These are phyloP conservation scores for Nowickia ferox DNA, from an alignment of 2,888 invertebrate species.

Conservation along the genomic window DNA sequence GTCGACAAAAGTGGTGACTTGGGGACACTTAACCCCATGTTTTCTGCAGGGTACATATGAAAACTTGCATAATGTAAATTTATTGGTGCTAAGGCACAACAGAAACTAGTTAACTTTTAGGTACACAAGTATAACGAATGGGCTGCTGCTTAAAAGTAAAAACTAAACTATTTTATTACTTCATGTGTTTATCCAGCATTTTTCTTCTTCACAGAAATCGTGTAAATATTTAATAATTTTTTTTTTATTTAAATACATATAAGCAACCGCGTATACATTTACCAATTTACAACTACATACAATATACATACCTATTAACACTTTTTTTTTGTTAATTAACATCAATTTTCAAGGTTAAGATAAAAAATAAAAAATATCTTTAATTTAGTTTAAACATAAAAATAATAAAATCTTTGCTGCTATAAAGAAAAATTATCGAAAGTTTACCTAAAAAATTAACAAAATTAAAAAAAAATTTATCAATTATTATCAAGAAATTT, in stretches of 20 bases:
- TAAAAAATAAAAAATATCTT: background rate
- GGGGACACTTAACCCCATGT: too few species aligned
- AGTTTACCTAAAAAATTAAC: too few species aligned
- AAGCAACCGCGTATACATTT: background rate
- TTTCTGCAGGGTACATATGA: too few species aligned
- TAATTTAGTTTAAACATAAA: background rate
- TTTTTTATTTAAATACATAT: background rate
- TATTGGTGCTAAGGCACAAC: too few species aligned
- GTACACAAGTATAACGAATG: too few species aligned
- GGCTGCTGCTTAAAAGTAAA: too few species aligned
- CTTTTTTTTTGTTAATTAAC: slow-evolving; percentile 9
- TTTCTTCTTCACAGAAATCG: background rate
- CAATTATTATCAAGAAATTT: too few species aligned
- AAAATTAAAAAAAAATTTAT: too few species aligned
- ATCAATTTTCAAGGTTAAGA: slow-evolving; percentile 30
- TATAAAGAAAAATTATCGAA: too few species aligned
- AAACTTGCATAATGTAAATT: background rate
- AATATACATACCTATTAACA: slow-evolving; percentile 15
- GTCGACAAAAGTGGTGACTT: too few species aligned
- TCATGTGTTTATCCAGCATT: background rate
- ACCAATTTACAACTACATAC: background rate
- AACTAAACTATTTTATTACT: background rate
- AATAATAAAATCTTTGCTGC: background rate
- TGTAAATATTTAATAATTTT: slow-evolving; percentile 13
- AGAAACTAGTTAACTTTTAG: too few species aligned